Base-by-base conservation (phyloP, 2,113 vertebrate genomes). In the Labeo rohita region DNA sequence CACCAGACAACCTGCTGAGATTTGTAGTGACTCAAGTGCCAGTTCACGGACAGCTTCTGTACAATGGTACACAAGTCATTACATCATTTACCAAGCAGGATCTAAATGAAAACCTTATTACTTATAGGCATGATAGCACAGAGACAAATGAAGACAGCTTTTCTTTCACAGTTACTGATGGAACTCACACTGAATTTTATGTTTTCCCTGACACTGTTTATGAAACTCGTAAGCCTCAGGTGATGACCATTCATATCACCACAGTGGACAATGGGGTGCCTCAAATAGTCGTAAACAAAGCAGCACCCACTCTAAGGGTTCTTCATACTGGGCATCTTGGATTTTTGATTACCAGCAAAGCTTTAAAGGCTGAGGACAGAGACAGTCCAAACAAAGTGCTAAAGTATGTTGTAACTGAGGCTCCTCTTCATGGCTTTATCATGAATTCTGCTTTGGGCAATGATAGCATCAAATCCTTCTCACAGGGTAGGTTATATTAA, bases 71-170 rank as follows among this genome's bases (percentile, higher is more conserved):
- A 85, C 94, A 89, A 80, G 89, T 94, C 0, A 90, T 97, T 88
- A 94, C 92, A 77, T 92, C 95, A 78, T 99, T 99, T 83, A 98
- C 97, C 80, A 98, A 99, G 90, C 96, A 97, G 87, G 97, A 99
- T 90, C 94, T 99, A 82, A 99, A 97, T 75, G 97, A 99, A 89
- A 99, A 99, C 91, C 92, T 97, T 66, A 97, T 99, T 91, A 98
- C 96, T 91, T 99, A 99, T 92, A 96, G 92, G 87, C 98, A 99
- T 0, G 97, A 97, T 68, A 97, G 97, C 86, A 96, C 95, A 0
- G 96, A 98, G 89, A 96, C 95, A 0, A 75, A 91, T 0, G 96
- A 96, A 87, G 98, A 99, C 87, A 98, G 96, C 90, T 99, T 99
- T 92, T 98, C 97, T 85, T 98, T 99, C 92, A 97, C 94, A 0